Evolutionary conservation across 2,797 vertebrate species (phyloP), one percentile per base, ranked within the genome.

Genomic region (Meriones psammophilus): DNA sequence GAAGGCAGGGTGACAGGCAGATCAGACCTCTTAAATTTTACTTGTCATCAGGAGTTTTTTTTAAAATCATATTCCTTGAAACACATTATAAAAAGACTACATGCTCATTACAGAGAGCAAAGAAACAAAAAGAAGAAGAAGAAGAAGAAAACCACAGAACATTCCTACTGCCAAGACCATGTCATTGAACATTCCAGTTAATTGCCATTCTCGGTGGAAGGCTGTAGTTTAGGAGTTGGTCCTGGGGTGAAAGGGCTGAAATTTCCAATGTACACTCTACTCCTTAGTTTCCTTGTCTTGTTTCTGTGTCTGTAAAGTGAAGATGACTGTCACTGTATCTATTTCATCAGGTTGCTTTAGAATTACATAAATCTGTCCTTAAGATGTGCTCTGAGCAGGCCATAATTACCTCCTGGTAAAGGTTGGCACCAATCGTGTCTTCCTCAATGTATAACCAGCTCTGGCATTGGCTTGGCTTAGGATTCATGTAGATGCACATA

Each of bases 361-460:
- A 95, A 94, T 94, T 86, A 96, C 91, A 64, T 88, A 90, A 79
- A 33, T 80, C 78, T 46, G 0, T 89, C 94, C 60, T 71, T 60
- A 33, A 39, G 64, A 88, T 64, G 36, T 50, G 22, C 85, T 86
- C 76, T 4, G 8, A 71, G 81, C n/a, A 26, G 68, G 24, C 58
- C 60, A 9, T 86, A 91, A 80, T 96, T 96, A 94, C 80, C n/a
- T 62, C 39, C 80, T 22, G 50, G 20, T 73, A 91, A 94, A 68
- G 10, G 39, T 39, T 69, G 74, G 73, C 56, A 92, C 94, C 94
- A 74, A 60, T 91, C 88, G 74, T 76, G 39, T 94, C 89, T 76
- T 71, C 60, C 68, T 89, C 33, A 56, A 17, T 77, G 36, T 80
- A 13, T 86, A 74, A 64, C 78, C 66, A 22, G 89, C 80, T 77